Base-by-base conservation (phyloP, 1,140 invertebrate genomes). In the Bradysia coprophila region DNA sequence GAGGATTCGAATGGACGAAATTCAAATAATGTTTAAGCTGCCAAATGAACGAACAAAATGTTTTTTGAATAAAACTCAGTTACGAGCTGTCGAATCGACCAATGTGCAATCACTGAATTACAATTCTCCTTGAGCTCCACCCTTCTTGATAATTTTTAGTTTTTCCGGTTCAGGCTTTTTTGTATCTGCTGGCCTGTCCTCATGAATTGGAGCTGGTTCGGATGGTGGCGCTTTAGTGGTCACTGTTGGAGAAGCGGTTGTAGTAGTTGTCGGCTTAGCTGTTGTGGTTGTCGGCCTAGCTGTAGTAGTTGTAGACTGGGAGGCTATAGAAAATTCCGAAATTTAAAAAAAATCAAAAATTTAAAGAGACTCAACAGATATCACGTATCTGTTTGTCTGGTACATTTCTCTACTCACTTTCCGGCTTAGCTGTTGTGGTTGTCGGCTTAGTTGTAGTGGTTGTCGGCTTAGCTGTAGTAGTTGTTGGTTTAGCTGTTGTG, bases 81-180 rank as follows among this genome's bases (percentile, higher is more conserved):
- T n/a, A n/a, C n/a, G n/a, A n/a, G n/a, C n/a, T n/a, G n/a, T n/a
- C n/a, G n/a, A n/a, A n/a, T n/a, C n/a, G n/a, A n/a, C n/a, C n/a
- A n/a, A n/a, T n/a, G n/a, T n/a, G n/a, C n/a, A n/a, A n/a, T n/a
- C n/a, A n/a, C n/a, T n/a, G n/a, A n/a, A n/a, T 58, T 60, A 61
- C 28, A 61, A 48, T 43, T 60, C 55, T 19, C 57, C 51, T 18
- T 60, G 57, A 15, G 42, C 47, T 36, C 68, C 69, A 46, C 60
- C 63, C 46, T 68, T 70, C 45, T 63, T 71, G 38, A 72, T 73
- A 5, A 73, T 67, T 55, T 71, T 72, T 21, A 73, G 54, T 43
- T 60, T 67, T 47, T 69, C 67, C 37, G 63, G 61, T 42, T 54
- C 57, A 3, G 69, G 68, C 23, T 66, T 68, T 28, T 50, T 48